Conservation (phyloP, 2,888 invertebrate species). For the Andricus quercusramuli region DNA sequence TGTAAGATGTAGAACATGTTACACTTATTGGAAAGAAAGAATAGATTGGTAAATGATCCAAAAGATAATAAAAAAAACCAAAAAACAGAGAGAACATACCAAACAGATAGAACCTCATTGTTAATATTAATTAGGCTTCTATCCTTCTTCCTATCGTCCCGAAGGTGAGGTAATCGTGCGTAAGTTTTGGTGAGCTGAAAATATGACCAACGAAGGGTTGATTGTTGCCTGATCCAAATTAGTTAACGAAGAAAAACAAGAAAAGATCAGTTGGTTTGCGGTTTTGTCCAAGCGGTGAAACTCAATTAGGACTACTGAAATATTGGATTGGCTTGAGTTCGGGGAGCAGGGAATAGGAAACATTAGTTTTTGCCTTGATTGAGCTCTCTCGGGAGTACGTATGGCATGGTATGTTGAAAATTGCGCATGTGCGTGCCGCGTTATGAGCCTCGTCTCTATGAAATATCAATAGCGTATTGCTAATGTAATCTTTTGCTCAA, state of each 20-base stretch:
- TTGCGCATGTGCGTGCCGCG: constrained; percentile 55
- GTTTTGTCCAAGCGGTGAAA: constrained; percentile 57
- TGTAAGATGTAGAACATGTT: too few species aligned
- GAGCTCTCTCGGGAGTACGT: constrained; percentile 72
- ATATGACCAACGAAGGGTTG: not conserved
- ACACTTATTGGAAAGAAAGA: too few species aligned
- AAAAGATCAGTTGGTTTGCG: not conserved
- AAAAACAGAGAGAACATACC: too few species aligned
- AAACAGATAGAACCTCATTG: too few species aligned
- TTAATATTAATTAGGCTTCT: not conserved
- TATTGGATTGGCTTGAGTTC: constrained; percentile 63
- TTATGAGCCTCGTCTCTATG: constrained; percentile 65
- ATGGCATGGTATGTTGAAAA: constrained; percentile 26
- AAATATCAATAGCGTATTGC: constrained; percentile 76
- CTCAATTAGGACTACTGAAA: constrained; percentile 66
- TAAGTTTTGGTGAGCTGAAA: not conserved
- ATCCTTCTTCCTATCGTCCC: not conserved
- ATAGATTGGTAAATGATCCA: too few species aligned
- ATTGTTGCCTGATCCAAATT: constrained; percentile 29
- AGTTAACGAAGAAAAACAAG: constrained; percentile 36
- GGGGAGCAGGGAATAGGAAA: constrained; percentile 64
- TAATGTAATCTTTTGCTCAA: constrained; percentile 75
- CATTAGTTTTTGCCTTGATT: constrained; percentile 76
- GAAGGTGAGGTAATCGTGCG: not conserved
- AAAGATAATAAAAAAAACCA: too few species aligned